Evolutionary conservation across 1,140 invertebrate genomes (phyloP), one percentile per base, ranked within the genome.

Genomic region (Lycorma delicatula): DNA sequence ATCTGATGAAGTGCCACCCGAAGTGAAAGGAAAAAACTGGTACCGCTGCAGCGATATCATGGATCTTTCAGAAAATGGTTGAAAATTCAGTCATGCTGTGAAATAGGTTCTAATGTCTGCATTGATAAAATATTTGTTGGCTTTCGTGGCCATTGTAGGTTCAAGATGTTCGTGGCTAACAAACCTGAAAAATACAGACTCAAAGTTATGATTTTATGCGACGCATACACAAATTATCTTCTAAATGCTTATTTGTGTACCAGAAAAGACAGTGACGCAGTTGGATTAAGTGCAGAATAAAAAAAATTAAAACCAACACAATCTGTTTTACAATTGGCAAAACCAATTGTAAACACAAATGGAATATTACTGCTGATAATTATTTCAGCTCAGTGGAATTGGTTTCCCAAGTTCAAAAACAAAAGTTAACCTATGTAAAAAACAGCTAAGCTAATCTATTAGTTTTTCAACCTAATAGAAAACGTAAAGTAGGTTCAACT

Each of bases 181-280:
- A 76, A 78, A 67, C 74, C 75, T 2, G 67, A 64, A 44, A 75
- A 74, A 60, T 75, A 71, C 63, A 72, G 67, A 6, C 54, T 64
- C 26, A 62, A 64, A 58, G 46, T 64, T 18, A 29, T 50, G 20
- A 38, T 44, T 29, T 23, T 50, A 20, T 9, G 27, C 38, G 56
- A 57, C 26, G 47, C 56, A 12, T 50, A 28, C 25, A 44, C 54
- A 16, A 13, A 28, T 22, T 60, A 63, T 46, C 16, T 60, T 1
- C 50, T 34, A 34, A 63, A 63, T 55, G 58, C 22, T 22, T 56
- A 57, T 38, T 22, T 60, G 16, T 63, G 60, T 28, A 28, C 25
- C 3, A 59, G 55, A 27, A 53, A 56, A 54, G 52, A 47, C 20
- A 25, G 16, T 23, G 46, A 50, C 26, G 56, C 47, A 1, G 50